A percentile compares a stretch with the other conserved stretches of the same genome.
Evolutionary conservation across 2,797 vertebrate species (phyloP).

Genomic region (Lutjanus argentimaculatus): DNA sequence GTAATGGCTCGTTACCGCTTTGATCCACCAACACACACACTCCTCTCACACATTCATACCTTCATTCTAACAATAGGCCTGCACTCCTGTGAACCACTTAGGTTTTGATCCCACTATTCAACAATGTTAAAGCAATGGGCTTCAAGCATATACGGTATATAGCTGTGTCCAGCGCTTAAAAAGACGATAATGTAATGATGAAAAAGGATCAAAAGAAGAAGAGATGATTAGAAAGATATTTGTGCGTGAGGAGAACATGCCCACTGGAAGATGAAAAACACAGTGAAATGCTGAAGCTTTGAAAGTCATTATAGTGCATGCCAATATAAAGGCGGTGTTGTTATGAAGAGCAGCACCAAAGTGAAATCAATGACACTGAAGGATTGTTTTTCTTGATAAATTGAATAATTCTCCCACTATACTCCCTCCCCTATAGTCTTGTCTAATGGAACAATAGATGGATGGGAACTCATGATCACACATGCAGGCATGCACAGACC

Average conservation of each 20-base stretch:
- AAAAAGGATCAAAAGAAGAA: constrained; percentile 21
- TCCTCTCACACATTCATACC: constrained; percentile 73
- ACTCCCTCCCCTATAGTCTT: background rate
- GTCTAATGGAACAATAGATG: constrained; percentile 13
- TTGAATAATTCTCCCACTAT: constrained; percentile 16
- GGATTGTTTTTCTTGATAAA: constrained; percentile 44
- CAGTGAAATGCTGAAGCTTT: constrained; percentile 38
- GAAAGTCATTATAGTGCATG: constrained; percentile 28
- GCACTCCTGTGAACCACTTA: constrained; percentile 63
- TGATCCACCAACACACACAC: constrained; percentile 80
- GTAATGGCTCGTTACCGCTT: constrained; percentile 81
- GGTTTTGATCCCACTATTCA: constrained; percentile 63
- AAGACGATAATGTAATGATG: background rate
- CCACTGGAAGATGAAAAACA: constrained; percentile 40
- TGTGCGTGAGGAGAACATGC: constrained; percentile 16
- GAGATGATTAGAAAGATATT: constrained; percentile 20
- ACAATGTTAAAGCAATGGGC: constrained; percentile 39
- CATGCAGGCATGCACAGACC: background rate
- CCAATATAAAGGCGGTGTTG: constrained; percentile 35
- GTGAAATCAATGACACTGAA: constrained; percentile 40
- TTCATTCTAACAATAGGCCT: constrained; percentile 75
- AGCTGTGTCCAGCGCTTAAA: constrained; percentile 7
- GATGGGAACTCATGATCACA: constrained; percentile 20
- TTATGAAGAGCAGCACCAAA: constrained; percentile 37
- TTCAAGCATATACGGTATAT: background rate